Base-by-base conservation (phyloP, 1,140 invertebrate species). In the Teleogryllus occipitalis region DNA sequence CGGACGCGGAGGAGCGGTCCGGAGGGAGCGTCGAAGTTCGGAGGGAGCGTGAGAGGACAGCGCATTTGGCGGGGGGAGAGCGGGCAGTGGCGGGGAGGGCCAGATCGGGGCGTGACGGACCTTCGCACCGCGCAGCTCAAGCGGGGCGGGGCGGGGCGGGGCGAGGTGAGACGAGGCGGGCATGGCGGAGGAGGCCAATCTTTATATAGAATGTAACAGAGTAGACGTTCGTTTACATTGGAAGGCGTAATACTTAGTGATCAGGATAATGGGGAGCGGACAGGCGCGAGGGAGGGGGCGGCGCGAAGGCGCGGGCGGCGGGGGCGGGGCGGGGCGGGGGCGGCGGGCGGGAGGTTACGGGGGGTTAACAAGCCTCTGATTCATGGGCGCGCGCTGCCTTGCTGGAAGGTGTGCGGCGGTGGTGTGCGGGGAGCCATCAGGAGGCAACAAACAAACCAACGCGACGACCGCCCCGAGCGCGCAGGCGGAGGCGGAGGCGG, bases 361-460 rank as follows among this genome's bases (percentile, higher is more conserved):
- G 47, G 48, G 76, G 76, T 77, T 77, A 77, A 77, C 76, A 77
- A 77, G 76, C 76, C 76, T 48, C 76, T 77, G 76, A 77, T 77
- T 77, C 76, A 77, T 77, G 76, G 48, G 54, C 54, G 54, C 54
- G 10, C 54, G 54, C 48, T 77, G 46, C 48, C 76, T 77, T 47
- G 76, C 47, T 47, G 21, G 76, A n/a, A 48, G 46, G 76, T 77
- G 76, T 77, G 76, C 48, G 75, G 47, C n/a, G 27, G 75, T 76
- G 75, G 75, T 47, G n/a, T 21, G 48, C 39, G 48, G 47, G 47
- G 46, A 48, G 48, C 47, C 46, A 77, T 77, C 76, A 77, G 46
- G 76, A 22, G 76, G 76, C 21, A 48, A 48, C 47, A 14, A 14
- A 76, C 39, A 47, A 77, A 77, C 18, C 47, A 49, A 18, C 3